Evolutionary conservation across 2,888 invertebrate species (phyloP), one percentile per base, ranked within the genome.

Genomic region (Fragum whitleyi): DNA sequence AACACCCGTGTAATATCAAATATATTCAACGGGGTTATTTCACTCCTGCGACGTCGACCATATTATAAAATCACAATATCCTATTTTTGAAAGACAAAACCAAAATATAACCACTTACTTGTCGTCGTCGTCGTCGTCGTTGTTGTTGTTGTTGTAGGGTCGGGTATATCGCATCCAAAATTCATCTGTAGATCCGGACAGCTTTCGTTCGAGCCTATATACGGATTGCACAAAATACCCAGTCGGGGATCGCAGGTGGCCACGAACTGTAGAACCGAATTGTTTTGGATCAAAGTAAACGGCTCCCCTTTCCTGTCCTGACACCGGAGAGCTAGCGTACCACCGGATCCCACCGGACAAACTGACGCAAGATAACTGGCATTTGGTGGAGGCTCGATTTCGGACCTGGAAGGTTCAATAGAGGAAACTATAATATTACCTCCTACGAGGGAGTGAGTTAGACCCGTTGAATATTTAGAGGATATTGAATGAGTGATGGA

Each of bases 301-400:
- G 53, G 19, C n/a, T 28, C 53, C 14, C 69, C 69, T 53, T 69
- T 69, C 0, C 26, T 16, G 32, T 51, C 53, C 14, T 51, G 23
- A 53, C 69, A 69, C 23, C 21, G 51, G 9, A 53, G 21, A 19
- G 16, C 32, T 16, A 53, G 28, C 1, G 26, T 69, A 6, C 69
- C 69, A 14, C 69, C 69, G 5, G 29, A n/a, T 7, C 69, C 53
- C 6, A 28, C 9, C 26, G 69, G 69, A 21, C 69, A 69, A 1
- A 69, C 29, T 5, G n/a, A 47, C 2, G 47, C 14, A 21, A 69
- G 29, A 19, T 53, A 69, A 14, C 53, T 53, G 5, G 69, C 69
- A n/a, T 69, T 69, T 32, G 69, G 69, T 29, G 53, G 51, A 2
- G 53, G 21, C 26, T 69, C 69, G n/a, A 53, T 69, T 29, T 69